Base-by-base conservation (phyloP, 2,113 vertebrate species). In the Leuciscus idus region DNA sequence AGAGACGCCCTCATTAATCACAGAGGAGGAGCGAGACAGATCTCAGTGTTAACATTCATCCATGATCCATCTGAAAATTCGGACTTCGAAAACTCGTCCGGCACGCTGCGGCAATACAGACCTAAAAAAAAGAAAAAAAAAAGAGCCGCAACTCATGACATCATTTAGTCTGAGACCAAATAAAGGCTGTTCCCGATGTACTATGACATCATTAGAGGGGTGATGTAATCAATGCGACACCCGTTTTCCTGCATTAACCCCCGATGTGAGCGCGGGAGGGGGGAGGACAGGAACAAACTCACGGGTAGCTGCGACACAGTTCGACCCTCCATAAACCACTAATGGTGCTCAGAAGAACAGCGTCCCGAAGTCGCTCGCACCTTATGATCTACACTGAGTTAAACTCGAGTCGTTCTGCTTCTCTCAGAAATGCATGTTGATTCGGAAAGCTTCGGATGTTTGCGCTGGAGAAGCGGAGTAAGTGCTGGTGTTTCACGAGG, bases 1-100 rank as follows among this genome's bases (percentile, higher is more conserved):
- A 48, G 84, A 59, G 80, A 84, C 26, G 19, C 84, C 55, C 70
- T 50, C 87, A 86, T 88, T 88, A 86, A 88, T 88, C 87, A 9
- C 0, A 10, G 43, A 43, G 1, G 43, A 43, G 43, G 43, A 43
- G 8, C 43, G 8, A 12, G 70, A 43, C 36, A 11, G 17, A 11
- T 39, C 21, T 74, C 61, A 28, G 28, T 7, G 30, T 68, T 26
- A 48, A n/a, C 43, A 52, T 19, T 33, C 28, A 30, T 17, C 66
- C 28, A 7, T 21, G 13, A 33, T 15, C 11, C 64, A 68, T 30
- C 26, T 0, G 36, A 19, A 76, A 52, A 28, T 17, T 0, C 11
- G 6, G 30, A 62, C 61, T 74, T 26, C 2, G 33, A n/a, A 80
- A 11, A 61, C 55, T 55, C 46, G 43, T 9, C 13, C 10, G 2